phyloP scores from a whole-genome alignment of 2,113 vertebrate genomes.

The Labeo catla region DNA sequence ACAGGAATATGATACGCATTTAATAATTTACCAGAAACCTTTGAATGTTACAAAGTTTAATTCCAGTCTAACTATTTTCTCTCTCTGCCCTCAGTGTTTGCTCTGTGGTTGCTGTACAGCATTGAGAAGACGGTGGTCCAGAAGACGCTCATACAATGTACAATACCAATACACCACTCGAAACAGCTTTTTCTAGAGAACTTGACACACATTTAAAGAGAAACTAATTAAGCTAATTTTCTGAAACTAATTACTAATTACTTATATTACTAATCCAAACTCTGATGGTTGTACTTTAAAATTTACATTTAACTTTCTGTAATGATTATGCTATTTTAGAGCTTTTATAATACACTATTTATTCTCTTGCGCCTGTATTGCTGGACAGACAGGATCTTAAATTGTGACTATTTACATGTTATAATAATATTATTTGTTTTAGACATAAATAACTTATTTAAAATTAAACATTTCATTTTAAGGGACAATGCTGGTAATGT shows the following conservation, averaged over 20 bases:
- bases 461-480: neutral
- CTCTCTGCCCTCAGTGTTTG: constrained; percentile 36
- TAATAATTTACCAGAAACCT: neutral
- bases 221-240: neutral
- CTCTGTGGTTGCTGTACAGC: constrained; percentile 46
- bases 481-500: neutral
- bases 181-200: neutral
- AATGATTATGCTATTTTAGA: neutral
- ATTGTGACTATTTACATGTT: neutral
- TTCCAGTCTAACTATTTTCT: neutral
- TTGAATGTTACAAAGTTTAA: neutral
- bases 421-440: neutral
- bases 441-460: constrained; percentile 11
- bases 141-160: constrained; percentile 14
- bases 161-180: neutral
- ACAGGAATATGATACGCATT: neutral
- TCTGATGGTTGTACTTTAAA: neutral
- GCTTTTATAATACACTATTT: neutral
- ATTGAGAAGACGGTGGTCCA: constrained; percentile 31
- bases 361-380: neutral
- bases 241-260: neutral
- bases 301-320: neutral
- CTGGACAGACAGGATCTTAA: constrained; percentile 10
- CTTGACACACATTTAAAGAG: neutral
- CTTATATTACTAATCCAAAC: neutral